A percentile compares a stretch with the other conserved stretches of the same genome.
Evolutionary conservation across 2,888 invertebrate species (phyloP).

Genomic region (Agonopterix arenella): DNA sequence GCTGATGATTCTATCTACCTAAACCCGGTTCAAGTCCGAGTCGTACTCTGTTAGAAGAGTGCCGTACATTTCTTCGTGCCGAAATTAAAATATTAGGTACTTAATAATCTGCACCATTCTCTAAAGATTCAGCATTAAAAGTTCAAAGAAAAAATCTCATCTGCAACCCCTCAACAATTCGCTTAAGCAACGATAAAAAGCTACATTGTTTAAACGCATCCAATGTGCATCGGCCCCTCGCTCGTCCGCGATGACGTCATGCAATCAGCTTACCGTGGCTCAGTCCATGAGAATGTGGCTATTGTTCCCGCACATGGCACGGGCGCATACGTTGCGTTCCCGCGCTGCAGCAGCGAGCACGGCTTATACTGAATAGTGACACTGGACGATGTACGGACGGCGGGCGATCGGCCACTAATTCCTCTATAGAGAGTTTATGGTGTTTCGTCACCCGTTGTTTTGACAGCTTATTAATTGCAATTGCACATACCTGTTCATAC

Average conservation of each 20-base stretch:
- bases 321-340: slow-evolving; percentile 60
- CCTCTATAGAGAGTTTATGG: slow-evolving; percentile 2
- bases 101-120: no score
- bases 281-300: slow-evolving; percentile 74
- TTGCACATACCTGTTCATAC: no score
- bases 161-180: not conserved
- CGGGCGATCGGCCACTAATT: slow-evolving; percentile 3
- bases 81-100: no score
- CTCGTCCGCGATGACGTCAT: slow-evolving; percentile 60
- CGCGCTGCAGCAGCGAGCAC: slow-evolving; percentile 15
- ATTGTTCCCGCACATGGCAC: slow-evolving; percentile 72
- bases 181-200: slow-evolving; percentile 2
- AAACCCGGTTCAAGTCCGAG: no score
- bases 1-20: no score
- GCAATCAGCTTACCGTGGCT: slow-evolving; percentile 74
- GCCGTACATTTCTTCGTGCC: not conserved
- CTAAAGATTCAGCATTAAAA: not conserved
- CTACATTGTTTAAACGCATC: slow-evolving; percentile 9
- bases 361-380: slow-evolving; percentile 22
- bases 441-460: slow-evolving; percentile 1
- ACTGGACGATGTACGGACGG: slow-evolving; percentile 17
- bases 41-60: no score
- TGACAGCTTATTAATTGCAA: not conserved
- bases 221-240: slow-evolving; percentile 23
- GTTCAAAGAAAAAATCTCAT: not conserved